Evolutionary conservation across 1,140 invertebrate genomes (phyloP).

Genomic region (Lepidurus arcticus): DNA sequence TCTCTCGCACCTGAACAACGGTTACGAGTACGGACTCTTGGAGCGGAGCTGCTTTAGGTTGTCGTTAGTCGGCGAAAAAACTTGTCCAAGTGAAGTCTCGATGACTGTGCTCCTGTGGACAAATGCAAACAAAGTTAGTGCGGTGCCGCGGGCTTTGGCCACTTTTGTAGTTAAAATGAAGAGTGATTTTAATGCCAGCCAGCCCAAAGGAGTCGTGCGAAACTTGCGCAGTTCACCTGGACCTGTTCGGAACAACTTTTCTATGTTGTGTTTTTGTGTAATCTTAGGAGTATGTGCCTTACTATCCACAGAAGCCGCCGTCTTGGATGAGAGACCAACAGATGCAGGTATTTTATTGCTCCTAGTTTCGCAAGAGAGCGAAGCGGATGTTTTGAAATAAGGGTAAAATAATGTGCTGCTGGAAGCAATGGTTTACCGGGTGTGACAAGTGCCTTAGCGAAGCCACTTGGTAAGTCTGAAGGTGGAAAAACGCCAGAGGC

Average conservation of each 20-base stretch:
- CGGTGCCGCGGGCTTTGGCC: slow-evolving; percentile 6
- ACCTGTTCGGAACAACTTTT: background rate
- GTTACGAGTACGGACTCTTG: background rate
- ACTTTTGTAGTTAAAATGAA: slow-evolving; percentile 4
- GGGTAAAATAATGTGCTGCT: background rate
- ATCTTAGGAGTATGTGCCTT: slow-evolving; percentile 19
- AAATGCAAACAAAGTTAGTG: slow-evolving; percentile 1
- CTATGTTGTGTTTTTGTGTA: background rate
- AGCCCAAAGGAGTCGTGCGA: background rate
- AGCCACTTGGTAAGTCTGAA: background rate
- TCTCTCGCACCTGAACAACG: background rate
- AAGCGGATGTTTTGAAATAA: background rate
- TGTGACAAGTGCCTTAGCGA: background rate
- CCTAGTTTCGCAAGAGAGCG: background rate
- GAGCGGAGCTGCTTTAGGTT: background rate
- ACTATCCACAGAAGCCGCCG: background rate
- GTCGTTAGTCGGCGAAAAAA: background rate
- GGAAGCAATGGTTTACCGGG: background rate
- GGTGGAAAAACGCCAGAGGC: background rate
- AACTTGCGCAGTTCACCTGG: background rate
- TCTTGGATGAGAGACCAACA: background rate
- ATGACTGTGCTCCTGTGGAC: slow-evolving; percentile 7
- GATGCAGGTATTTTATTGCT: background rate
- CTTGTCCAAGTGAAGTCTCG: background rate
- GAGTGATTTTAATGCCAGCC: background rate